Base-by-base conservation (phyloP, 2,113 vertebrate species). In the Anser cygnoides region DNA sequence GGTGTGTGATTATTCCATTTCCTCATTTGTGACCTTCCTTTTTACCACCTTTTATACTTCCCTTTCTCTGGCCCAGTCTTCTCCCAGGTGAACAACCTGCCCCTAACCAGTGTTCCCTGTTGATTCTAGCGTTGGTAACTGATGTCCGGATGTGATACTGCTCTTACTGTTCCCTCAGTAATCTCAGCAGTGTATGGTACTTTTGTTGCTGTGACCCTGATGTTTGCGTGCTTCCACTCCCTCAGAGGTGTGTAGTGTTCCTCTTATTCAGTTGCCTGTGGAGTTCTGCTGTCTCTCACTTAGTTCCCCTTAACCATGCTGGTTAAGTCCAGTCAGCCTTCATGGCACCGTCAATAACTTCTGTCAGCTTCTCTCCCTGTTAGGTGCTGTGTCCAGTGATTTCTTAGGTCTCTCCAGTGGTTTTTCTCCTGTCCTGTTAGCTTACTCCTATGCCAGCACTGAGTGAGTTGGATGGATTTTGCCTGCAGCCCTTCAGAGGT, bases 321-420 rank as follows among this genome's bases (percentile, higher is more conserved):
- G 31, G 10, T 62, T 37, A 44, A 61, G 41, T 31, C 31, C 63
- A 62, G 44, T 22, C 35, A 39, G 26, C 39, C 39, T 18, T 72
- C 43, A 4, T 0, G 1, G 22, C 13, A 2, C n/a, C 50, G 3
- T 13, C 25, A 61, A 44, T 61, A 50, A 21, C 44, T 50, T 66
- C 10, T 13, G n/a, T 25, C 79, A 65, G 57, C 3, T 6, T 88
- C 31, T 37, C 19, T 44, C 39, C 7, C 10, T 19, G 26, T 71
- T 71, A 9, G 0, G 3, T 17, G 26, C 31, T 0, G 0, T 35
- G 52, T 52, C 33, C 71, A 58, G 66, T 46, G 35, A 3, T 23
- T 49, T 63, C 28, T 52, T 4, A 1, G 16, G 33, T 57, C 46
- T 50, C 9, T 19, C 33, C 14, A 3, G 52, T 12, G 6, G 21